Evolutionary conservation across 2,113 vertebrate genomes (phyloP).

Genomic region (Steatornis caripensis): DNA sequence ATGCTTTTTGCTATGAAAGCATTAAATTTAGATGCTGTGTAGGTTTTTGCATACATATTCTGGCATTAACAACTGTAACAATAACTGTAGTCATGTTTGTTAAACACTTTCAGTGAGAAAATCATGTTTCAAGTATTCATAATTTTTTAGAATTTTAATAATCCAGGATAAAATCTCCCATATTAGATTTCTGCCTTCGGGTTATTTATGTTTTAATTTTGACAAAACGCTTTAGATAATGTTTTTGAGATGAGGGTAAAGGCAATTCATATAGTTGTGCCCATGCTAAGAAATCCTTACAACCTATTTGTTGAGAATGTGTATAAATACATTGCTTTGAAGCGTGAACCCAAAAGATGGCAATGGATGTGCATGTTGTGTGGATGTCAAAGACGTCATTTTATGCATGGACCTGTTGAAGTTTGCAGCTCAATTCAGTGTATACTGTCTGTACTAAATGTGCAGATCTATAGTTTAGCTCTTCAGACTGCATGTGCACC

Average conservation of each 20-base stretch:
- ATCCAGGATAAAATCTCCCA: neutral
- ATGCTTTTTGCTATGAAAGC: neutral
- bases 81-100: neutral
- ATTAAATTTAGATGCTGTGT: neutral
- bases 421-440: neutral
- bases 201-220: neutral
- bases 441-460: neutral
- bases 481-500: neutral
- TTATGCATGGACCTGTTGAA: neutral
- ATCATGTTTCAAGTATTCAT: neutral
- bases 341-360: neutral
- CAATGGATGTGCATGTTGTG: neutral
- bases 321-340: neutral
- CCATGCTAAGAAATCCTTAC: neutral
- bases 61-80: neutral
- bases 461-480: neutral
- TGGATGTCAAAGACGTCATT: neutral
- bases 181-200: neutral
- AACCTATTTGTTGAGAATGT: neutral
- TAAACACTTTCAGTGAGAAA: neutral
- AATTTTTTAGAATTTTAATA: neutral
- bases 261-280: neutral
- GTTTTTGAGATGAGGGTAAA: neutral
- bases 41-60: neutral
- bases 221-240: neutral